Conservation (phyloP, 2,797 vertebrate genomes). For the Hippoglossus hippoglossus region DNA sequence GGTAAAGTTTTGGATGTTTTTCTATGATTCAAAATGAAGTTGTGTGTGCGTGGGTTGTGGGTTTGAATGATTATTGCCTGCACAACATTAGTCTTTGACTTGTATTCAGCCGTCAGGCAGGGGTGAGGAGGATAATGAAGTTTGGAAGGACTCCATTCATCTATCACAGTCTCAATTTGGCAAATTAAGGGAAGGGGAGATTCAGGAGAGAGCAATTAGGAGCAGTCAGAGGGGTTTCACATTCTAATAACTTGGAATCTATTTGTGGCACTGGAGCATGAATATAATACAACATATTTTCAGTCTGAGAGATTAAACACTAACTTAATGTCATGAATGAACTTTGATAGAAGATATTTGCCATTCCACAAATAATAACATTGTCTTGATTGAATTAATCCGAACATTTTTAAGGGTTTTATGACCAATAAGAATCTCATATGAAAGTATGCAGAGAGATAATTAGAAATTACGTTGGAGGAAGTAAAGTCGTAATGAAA, state of each 20-base stretch:
- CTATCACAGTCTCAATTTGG: conserved; percentile 15
- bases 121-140: conserved; percentile 11
- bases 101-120: background rate
- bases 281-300: conserved; percentile 5
- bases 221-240: conserved; percentile 43
- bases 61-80: background rate
- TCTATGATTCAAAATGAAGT: too few relatives aligned
- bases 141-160: background rate
- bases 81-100: background rate
- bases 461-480: background rate
- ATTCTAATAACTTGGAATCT: conserved; percentile 53
- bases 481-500: conserved; percentile 18
- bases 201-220: conserved; percentile 51
- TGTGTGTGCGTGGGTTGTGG: too few relatives aligned
- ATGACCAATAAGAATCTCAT: background rate
- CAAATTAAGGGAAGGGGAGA: conserved; percentile 46
- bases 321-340: background rate
- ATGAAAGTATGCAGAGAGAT: background rate
- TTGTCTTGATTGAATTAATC: background rate
- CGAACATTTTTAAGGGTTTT: background rate
- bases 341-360: background rate
- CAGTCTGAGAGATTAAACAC: conserved; percentile 6
- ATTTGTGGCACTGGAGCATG: conserved; percentile 36
- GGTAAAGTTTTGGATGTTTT: too few relatives aligned
- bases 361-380: background rate